phyloP scores from a whole-genome alignment of 2,113 vertebrate species.

The Tachuris rubrigastra region DNA sequence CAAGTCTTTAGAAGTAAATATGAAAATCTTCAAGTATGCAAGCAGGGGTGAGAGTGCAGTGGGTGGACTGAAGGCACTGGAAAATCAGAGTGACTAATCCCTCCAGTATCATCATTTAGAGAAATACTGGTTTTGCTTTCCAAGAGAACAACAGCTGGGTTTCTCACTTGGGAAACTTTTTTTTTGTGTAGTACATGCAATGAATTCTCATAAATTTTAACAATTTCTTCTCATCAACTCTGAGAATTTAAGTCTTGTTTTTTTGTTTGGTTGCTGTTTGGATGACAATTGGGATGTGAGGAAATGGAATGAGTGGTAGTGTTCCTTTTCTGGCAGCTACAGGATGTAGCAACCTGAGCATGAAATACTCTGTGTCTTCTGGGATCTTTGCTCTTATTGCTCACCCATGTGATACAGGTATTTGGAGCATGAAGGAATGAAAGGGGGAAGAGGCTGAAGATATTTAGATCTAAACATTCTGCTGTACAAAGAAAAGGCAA shows the following conservation, averaged over 20 bases:
- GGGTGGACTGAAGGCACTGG: not conserved
- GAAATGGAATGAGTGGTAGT: not conserved
- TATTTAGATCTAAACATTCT: not conserved
- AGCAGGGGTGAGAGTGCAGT: not conserved
- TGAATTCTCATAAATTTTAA: not conserved
- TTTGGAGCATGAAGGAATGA: conserved; percentile 39
- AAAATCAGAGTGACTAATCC: not conserved
- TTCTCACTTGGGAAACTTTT: not conserved
- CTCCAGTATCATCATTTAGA: not conserved
- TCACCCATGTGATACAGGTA: not conserved
- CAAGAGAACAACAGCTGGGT: not conserved
- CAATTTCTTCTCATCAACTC: not conserved
- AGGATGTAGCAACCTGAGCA: not conserved
- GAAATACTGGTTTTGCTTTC: not conserved
- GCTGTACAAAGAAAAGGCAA: not conserved
- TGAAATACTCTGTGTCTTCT: not conserved
- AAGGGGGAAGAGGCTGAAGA: not conserved
- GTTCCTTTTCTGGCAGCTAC: not conserved
- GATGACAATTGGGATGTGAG: not conserved
- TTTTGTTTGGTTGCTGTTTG: not conserved
- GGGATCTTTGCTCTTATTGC: not conserved
- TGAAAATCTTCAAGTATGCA: not conserved
- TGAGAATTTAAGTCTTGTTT: not conserved
- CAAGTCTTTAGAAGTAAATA: not conserved
- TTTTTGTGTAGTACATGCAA: not conserved